These are phyloP conservation scores for Poecilia gillii DNA, from an alignment of 2,797 vertebrate species.

Conservation along the genomic window DNA sequence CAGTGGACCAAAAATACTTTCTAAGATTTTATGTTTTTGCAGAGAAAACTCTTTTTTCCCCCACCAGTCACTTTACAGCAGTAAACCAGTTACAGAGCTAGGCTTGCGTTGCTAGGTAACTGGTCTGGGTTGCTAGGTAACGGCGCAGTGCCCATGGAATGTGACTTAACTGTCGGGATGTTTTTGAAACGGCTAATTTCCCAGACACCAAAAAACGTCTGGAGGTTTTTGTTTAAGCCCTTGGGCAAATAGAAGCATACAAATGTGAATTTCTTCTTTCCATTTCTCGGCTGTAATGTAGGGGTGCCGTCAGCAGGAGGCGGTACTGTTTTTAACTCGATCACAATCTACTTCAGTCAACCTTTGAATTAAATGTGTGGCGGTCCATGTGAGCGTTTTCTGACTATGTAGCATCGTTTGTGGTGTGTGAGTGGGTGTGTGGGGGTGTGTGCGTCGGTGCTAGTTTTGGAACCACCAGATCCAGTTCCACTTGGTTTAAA, in stretches of 20 bases:
- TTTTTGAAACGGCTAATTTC: too few relatives aligned
- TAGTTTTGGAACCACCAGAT: not conserved
- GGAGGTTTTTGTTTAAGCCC: not conserved
- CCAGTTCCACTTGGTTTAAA: not conserved
- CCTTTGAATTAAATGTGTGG: not conserved
- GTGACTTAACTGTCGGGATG: too few relatives aligned
- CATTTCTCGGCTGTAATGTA: not conserved
- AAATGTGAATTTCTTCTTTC: not conserved
- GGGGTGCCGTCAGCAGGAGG: slow-evolving; percentile 35
- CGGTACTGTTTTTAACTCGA: not conserved
- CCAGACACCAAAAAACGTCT: not conserved
- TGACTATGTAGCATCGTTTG: not conserved
- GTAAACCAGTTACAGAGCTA: too few relatives aligned
- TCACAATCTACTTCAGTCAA: not conserved
- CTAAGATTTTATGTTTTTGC: too few relatives aligned
- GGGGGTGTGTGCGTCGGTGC: not conserved
- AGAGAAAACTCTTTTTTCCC: too few relatives aligned
- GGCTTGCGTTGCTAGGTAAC: too few relatives aligned
- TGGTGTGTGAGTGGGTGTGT: not conserved
- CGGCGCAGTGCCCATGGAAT: too few relatives aligned
- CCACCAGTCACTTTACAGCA: too few relatives aligned
- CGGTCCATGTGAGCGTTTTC: not conserved
- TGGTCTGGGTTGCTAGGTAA: too few relatives aligned
- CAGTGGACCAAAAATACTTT: too few relatives aligned
- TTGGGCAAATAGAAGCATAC: too few relatives aligned